Conservation (phyloP, 2,888 invertebrate species). For the Leptinotarsa juncta region DNA sequence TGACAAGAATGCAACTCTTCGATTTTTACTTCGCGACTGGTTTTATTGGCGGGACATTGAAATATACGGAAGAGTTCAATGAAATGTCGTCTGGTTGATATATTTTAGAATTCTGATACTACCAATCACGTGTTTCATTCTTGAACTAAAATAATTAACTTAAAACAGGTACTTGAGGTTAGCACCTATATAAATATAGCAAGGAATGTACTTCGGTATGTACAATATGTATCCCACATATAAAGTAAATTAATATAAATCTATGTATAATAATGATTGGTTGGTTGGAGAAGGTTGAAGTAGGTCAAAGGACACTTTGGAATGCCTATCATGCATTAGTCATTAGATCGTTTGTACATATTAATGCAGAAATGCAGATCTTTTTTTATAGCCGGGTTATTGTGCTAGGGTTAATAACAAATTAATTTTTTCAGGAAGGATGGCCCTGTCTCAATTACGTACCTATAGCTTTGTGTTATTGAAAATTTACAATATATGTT, state of each 20-base stretch:
- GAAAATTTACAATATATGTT: too few relatives aligned
- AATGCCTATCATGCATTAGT: not conserved
- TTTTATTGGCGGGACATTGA: conserved; percentile 19
- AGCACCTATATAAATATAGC: too few relatives aligned
- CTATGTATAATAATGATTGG: not conserved
- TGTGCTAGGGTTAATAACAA: too few relatives aligned
- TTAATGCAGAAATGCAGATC: too few relatives aligned
- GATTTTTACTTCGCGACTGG: conserved; percentile 15
- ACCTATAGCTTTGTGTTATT: too few relatives aligned
- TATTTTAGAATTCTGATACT: not conserved
- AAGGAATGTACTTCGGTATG: not conserved
- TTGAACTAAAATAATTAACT: not conserved
- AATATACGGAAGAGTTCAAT: conserved; percentile 16
- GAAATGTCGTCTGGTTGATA: conserved; percentile 3
- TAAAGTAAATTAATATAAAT: not conserved
- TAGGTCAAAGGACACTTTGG: not conserved
- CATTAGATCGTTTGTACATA: too few relatives aligned
- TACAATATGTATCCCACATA: not conserved
- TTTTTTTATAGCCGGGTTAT: too few relatives aligned
- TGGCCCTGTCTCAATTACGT: too few relatives aligned
- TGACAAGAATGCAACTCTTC: conserved; percentile 15
- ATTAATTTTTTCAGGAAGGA: too few relatives aligned
- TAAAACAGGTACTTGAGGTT: not conserved
- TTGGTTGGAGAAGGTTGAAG: not conserved
- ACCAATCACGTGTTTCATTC: not conserved